Evolutionary conservation across 2,888 invertebrate genomes (phyloP).

Genomic region (Trimorus sp.): DNA sequence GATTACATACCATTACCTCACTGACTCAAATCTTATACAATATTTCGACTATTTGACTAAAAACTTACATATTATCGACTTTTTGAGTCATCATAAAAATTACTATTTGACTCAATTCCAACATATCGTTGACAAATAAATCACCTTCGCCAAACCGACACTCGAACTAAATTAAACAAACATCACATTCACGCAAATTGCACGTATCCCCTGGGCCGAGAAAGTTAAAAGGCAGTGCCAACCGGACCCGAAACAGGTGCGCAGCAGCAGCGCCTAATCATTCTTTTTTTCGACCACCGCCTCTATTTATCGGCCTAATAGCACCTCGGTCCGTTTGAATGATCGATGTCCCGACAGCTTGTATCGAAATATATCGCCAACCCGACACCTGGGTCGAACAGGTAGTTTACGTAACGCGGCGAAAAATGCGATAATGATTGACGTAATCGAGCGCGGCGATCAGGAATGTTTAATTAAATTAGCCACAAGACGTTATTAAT

Average conservation of each 20-base stretch:
- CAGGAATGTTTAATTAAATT: slow-evolving; percentile 5
- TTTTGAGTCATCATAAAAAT: too few relatives aligned
- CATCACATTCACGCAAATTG: too few relatives aligned
- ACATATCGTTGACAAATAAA: too few relatives aligned
- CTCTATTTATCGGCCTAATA: slow-evolving; percentile 29
- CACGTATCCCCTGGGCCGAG: neutral
- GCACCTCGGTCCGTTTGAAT: slow-evolving; percentile 27
- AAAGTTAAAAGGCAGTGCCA: neutral
- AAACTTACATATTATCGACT: too few relatives aligned
- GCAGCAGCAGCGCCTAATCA: neutral
- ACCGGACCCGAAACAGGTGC: slow-evolving; percentile 8
- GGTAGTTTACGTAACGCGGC: slow-evolving; percentile 9
- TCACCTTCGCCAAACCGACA: too few relatives aligned
- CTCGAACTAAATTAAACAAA: too few relatives aligned
- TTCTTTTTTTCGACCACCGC: slow-evolving; percentile 9
- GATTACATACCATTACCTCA: too few relatives aligned
- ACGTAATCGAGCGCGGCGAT: slow-evolving; percentile 1
- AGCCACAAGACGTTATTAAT: neutral
- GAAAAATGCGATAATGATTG: slow-evolving; percentile 7
- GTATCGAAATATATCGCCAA: slow-evolving; percentile 16
- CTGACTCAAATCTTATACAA: too few relatives aligned
- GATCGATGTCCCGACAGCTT: slow-evolving; percentile 37
- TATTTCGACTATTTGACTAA: too few relatives aligned
- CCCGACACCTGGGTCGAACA: neutral
- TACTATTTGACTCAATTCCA: too few relatives aligned